Percentiles rank a stretch among this genome's conserved stretches.
Conservation (phyloP, 2,888 invertebrate species). For the Eilema depressum region DNA sequence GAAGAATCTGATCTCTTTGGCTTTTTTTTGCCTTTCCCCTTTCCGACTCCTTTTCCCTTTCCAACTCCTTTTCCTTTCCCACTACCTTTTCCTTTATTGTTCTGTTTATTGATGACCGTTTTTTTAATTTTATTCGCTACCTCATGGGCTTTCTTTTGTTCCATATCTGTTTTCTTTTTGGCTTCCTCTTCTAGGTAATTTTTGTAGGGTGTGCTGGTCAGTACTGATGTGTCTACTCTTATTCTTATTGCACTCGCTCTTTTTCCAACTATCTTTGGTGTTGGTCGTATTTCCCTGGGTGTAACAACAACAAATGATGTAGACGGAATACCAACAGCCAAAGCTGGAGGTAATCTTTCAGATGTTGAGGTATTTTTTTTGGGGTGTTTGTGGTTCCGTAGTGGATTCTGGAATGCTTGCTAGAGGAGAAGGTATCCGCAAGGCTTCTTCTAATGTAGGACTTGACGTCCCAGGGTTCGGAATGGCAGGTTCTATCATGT, state of each 20-base stretch:
- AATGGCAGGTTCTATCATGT: background rate
- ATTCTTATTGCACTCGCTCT: conserved; percentile 18
- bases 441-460: conserved; percentile 10
- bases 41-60: too few relatives aligned
- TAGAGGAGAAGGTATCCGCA: conserved; percentile 7
- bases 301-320: conserved; percentile 6
- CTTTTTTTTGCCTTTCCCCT: too few relatives aligned
- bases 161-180: too few relatives aligned
- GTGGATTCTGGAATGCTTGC: background rate
- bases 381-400: background rate
- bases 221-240: conserved; percentile 23
- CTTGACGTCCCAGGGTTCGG: conserved; percentile 1
- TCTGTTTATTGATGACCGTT: too few relatives aligned
- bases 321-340: conserved; percentile 10
- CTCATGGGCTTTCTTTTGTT: too few relatives aligned
- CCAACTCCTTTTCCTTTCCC: too few relatives aligned
- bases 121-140: too few relatives aligned
- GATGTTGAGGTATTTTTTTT: background rate
- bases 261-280: conserved; percentile 25
- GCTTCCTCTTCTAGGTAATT: conserved; percentile 21
- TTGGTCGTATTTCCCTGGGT: conserved; percentile 17
- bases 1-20: too few relatives aligned
- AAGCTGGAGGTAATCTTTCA: conserved; percentile 1
- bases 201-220: conserved; percentile 30
- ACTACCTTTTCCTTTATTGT: too few relatives aligned